phyloP scores from a whole-genome alignment of 2,888 invertebrate genomes.

The Pantelozetes paolii region DNA sequence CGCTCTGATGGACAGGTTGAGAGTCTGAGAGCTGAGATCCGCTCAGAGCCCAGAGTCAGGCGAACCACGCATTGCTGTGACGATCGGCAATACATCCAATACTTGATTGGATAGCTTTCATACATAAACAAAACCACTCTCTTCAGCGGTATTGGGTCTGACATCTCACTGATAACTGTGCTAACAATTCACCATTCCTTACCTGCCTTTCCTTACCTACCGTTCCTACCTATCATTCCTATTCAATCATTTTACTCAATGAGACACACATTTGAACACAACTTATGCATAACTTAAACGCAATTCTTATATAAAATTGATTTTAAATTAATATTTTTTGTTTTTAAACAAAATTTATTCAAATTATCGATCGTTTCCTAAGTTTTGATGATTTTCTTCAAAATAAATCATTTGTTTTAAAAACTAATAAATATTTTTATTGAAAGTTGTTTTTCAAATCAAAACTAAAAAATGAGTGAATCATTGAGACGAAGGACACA shows the following conservation, averaged over 20 bases:
- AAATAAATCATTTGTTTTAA: too few relatives aligned
- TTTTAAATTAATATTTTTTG: too few relatives aligned
- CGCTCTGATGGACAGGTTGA: constrained; percentile 31
- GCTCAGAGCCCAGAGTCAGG: neutral
- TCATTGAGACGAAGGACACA: too few relatives aligned
- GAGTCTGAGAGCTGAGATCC: neutral
- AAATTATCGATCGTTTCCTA: too few relatives aligned
- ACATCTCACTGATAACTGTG: neutral
- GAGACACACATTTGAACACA: too few relatives aligned
- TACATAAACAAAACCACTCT: constrained; percentile 8
- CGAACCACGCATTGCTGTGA: constrained; percentile 35
- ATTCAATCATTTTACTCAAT: neutral
- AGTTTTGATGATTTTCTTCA: too few relatives aligned
- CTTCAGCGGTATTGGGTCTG: neutral
- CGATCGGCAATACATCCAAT: constrained; percentile 20
- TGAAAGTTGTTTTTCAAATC: too few relatives aligned
- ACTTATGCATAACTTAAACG: neutral
- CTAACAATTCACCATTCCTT: neutral
- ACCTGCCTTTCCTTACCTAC: neutral
- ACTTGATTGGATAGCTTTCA: neutral
- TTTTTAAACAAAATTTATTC: too few relatives aligned
- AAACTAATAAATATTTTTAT: too few relatives aligned
- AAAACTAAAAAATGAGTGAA: too few relatives aligned
- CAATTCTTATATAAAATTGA: too few relatives aligned
- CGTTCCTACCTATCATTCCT: neutral